phyloP scores from a whole-genome alignment of 2,888 invertebrate genomes.

The Dryadula phaetusa region DNA sequence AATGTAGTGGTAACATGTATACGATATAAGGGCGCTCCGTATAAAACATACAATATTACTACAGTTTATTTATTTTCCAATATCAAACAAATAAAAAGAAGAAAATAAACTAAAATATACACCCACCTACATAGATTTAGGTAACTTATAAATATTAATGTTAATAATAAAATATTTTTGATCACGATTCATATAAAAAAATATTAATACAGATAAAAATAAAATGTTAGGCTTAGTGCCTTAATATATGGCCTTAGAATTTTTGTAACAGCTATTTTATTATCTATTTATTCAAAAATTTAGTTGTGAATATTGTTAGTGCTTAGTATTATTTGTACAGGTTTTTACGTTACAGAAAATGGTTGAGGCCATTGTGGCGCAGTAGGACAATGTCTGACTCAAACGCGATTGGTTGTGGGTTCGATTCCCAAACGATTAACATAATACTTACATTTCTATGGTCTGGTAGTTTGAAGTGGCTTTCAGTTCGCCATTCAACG shows the following conservation, averaged over 20 bases:
- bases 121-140: constrained; percentile 21
- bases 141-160: constrained; percentile 7
- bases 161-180: background rate
- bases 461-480: no score
- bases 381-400: no score
- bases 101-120: background rate
- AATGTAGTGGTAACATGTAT: constrained; percentile 22
- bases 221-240: constrained; percentile 16
- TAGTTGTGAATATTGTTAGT: constrained; percentile 16
- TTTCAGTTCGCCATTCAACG: no score
- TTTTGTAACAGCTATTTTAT: constrained; percentile 1
- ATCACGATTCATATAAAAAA: background rate
- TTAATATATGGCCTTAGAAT: constrained; percentile 14
- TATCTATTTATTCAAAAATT: constrained; percentile 6
- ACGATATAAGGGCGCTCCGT: constrained; percentile 14
- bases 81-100: background rate
- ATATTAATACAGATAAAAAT: background rate
- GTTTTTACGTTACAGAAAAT: background rate
- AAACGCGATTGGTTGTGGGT: no score
- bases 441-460: no score
- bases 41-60: background rate
- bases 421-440: no score
- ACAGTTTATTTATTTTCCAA: background rate
- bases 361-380: no score
- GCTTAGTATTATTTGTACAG: constrained; percentile 21